Evolutionary conservation across 2,888 invertebrate species (phyloP).

Genomic region (Ormyrus nitidulus): DNA sequence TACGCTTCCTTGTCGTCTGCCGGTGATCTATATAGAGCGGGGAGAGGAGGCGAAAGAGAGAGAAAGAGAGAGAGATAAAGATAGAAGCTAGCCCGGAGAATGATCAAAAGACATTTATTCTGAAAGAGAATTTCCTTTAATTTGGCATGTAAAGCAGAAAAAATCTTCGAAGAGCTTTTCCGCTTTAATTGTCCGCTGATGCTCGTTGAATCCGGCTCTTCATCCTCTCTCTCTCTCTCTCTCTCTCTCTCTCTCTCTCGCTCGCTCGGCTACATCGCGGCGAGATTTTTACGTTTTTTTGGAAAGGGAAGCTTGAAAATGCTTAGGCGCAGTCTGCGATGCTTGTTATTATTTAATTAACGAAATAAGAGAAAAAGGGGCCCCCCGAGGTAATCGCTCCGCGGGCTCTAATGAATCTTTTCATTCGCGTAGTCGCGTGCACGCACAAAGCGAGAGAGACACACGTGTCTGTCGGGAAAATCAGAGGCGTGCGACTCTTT

Average conservation of each 20-base stretch:
- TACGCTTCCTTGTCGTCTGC: conserved; percentile 11
- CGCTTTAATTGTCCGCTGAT: conserved; percentile 41
- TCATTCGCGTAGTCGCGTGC: not conserved
- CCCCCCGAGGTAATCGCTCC: conserved; percentile 9
- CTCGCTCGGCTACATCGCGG: no score
- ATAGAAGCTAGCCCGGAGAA: not conserved
- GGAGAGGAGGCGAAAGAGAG: not conserved
- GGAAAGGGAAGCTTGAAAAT: not conserved
- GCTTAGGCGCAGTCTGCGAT: not conserved
- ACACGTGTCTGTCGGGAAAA: no score
- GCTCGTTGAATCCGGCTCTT: not conserved
- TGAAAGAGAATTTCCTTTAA: conserved; percentile 40
- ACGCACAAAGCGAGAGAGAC: not conserved
- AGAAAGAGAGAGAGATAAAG: no score
- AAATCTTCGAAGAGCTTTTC: conserved; percentile 32
- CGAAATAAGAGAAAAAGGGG: conserved; percentile 9
- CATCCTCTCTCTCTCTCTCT: not conserved
- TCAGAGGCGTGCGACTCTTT: no score
- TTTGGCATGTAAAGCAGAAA: conserved; percentile 35
- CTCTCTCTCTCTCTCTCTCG: not conserved
- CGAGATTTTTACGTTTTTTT: not conserved
- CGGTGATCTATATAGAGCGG: not conserved
- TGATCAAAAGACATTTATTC: conserved; percentile 56
- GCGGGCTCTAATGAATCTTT: conserved; percentile 40
- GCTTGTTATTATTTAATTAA: conserved; percentile 46